Percentiles rank a stretch among this genome's conserved stretches.
phyloP scores from a whole-genome alignment of 2,888 invertebrate species.

The Ischnura elegans region DNA sequence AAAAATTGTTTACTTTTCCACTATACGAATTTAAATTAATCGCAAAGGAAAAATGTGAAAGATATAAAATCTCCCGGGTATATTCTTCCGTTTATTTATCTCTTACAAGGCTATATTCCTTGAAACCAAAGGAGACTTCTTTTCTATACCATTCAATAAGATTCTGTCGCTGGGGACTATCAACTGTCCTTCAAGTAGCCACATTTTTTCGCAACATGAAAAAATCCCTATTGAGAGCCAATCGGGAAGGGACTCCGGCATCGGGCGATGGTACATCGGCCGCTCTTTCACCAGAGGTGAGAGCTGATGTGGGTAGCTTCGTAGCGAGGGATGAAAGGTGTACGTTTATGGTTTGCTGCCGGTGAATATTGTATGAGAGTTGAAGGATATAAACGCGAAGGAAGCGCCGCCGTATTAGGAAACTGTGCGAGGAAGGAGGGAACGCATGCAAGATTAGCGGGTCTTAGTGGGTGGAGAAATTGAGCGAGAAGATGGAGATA shows the following conservation, averaged over 20 bases:
- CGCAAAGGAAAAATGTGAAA: too few species aligned
- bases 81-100: too few species aligned
- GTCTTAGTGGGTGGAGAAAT: neutral
- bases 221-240: neutral
- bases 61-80: too few species aligned
- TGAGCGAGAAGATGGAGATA: neutral
- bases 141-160: too few species aligned
- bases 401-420: neutral
- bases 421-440: neutral
- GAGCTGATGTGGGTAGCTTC: neutral
- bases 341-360: conserved; percentile 40
- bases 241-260: neutral
- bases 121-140: too few species aligned
- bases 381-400: neutral
- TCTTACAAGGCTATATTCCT: too few species aligned
- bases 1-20: too few species aligned
- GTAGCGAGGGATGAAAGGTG: neutral
- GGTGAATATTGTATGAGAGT: conserved; percentile 55
- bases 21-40: too few species aligned
- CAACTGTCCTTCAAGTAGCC: too few species aligned
- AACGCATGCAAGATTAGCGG: neutral
- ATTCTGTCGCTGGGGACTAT: too few species aligned
- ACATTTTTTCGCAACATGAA: too few species aligned
- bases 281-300: neutral
- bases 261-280: neutral